Evolutionary conservation across 2,113 vertebrate species (phyloP).

Genomic region (Morphnarchus princeps): DNA sequence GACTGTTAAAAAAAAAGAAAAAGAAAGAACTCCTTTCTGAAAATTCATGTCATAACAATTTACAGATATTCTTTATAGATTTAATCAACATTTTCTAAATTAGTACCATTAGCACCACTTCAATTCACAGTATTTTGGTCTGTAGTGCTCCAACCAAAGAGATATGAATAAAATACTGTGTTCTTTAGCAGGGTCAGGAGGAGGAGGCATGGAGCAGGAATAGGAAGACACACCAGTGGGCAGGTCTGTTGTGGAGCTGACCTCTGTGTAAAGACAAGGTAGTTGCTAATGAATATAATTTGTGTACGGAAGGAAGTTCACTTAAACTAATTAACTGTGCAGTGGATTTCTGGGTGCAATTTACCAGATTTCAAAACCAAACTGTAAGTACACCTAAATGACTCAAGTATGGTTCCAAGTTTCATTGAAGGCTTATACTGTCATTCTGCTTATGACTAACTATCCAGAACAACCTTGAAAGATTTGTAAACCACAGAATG

Average conservation of each 20-base stretch:
- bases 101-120: neutral
- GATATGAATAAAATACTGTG: neutral
- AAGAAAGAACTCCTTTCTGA: neutral
- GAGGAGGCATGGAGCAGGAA: neutral
- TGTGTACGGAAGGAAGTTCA: neutral
- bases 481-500: neutral
- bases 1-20: neutral
- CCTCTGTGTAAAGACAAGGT: neutral
- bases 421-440: neutral
- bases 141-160: neutral
- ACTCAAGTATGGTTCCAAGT: neutral
- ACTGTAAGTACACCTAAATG: neutral
- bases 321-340: neutral
- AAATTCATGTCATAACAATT: neutral
- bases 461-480: neutral
- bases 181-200: neutral
- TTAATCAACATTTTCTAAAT: neutral
- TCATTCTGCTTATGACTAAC: neutral
- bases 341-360: neutral
- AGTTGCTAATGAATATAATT: neutral
- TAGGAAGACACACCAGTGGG: neutral
- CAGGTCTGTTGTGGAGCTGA: neutral
- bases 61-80: neutral
- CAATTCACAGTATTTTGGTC: neutral
- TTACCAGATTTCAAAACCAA: neutral